phyloP scores from a whole-genome alignment of 2,888 invertebrate species.

The Tryphoninae sp. region DNA sequence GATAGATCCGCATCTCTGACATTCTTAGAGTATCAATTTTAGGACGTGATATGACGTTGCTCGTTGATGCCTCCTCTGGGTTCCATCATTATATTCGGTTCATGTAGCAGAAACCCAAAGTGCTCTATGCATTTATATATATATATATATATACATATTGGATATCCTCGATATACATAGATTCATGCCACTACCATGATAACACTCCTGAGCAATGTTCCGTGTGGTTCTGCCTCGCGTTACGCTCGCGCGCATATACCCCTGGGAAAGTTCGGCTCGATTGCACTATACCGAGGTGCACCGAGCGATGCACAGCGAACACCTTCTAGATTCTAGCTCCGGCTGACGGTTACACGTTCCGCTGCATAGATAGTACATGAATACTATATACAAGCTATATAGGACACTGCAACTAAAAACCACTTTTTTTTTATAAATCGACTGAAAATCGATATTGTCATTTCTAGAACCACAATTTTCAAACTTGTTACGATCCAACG shows the following conservation, averaged over 20 bases:
- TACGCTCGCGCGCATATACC: conserved; percentile 38
- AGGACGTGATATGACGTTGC: neutral
- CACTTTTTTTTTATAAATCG: neutral
- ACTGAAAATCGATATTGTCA: no score
- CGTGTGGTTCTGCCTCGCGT: conserved; percentile 17
- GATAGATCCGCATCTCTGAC: neutral
- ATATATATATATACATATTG: neutral
- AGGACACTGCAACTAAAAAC: neutral
- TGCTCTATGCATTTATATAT: neutral
- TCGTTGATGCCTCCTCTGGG: neutral
- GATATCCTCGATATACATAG: neutral
- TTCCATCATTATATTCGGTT: neutral
- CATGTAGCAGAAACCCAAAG: neutral
- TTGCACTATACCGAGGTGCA: conserved; percentile 5
- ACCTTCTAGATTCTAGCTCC: neutral
- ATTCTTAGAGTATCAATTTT: neutral
- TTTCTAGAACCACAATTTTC: no score
- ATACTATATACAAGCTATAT: conserved; percentile 19
- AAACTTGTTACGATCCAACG: no score
- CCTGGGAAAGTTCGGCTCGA: conserved; percentile 45
- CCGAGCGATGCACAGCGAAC: conserved; percentile 1
- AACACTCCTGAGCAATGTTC: conserved; percentile 28
- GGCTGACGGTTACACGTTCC: conserved; percentile 27
- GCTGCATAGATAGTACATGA: neutral
- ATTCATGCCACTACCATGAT: neutral